These are phyloP conservation scores for Arnoldichthys spilopterus DNA, from an alignment of 2,797 vertebrate species.

Conservation along the genomic window DNA sequence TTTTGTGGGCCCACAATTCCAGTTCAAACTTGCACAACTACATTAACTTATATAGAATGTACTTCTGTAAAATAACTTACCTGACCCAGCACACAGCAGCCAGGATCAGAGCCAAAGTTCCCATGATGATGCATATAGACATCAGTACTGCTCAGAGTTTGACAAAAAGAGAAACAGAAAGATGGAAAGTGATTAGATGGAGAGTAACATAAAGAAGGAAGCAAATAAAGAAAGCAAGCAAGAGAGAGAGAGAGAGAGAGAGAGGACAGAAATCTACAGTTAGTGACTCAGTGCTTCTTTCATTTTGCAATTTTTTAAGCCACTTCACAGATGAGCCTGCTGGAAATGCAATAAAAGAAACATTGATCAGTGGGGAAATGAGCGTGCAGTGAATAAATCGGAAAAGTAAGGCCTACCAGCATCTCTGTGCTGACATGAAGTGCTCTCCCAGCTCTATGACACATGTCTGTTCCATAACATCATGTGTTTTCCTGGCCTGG, in stretches of 20 bases:
- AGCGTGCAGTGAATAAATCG: background rate
- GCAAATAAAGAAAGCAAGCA: background rate
- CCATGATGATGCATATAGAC: constrained; percentile 77
- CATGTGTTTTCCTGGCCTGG: constrained; percentile 1
- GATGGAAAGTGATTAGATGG: no score
- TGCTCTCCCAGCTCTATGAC: background rate
- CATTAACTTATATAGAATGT: background rate
- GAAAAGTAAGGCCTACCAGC: background rate
- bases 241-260: constrained; percentile 26
- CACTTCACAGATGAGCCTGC: background rate
- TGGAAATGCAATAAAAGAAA: background rate
- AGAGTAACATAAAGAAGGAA: background rate
- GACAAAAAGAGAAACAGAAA: constrained; percentile 14
- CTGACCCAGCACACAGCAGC: constrained; percentile 83
- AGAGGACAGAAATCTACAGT: background rate
- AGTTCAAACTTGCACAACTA: background rate
- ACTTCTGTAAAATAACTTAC: constrained; percentile 71
- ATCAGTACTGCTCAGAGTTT: constrained; percentile 79
- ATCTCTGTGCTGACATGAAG: background rate
- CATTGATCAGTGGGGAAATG: background rate
- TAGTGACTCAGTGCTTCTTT: background rate
- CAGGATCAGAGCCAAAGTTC: constrained; percentile 76
- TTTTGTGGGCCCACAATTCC: background rate
- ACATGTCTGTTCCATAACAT: background rate
- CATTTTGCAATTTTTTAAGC: background rate